phyloP scores from a whole-genome alignment of 2,888 invertebrate species.

The Pristionchus fissidentatus region DNA sequence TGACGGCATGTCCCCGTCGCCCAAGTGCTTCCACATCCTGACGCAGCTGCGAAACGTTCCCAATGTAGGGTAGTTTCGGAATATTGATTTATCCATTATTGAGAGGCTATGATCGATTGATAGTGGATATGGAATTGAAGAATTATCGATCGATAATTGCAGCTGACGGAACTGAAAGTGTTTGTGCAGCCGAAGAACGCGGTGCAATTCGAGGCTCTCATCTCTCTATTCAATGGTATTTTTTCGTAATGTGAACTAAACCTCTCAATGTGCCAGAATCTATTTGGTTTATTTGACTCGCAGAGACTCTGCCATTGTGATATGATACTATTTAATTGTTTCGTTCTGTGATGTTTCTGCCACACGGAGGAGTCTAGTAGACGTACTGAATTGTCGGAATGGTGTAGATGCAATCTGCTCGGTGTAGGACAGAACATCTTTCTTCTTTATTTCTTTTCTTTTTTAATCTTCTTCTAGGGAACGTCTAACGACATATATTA shows the following conservation, averaged over 20 bases:
- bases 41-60: neutral
- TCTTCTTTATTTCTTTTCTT: no score
- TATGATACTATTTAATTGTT: no score
- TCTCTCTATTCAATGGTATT: neutral
- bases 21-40: constrained; percentile 13
- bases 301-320: neutral
- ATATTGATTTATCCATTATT: neutral
- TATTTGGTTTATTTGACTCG: neutral
- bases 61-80: neutral
- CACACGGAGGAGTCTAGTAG: no score
- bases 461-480: no score
- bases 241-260: neutral
- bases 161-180: constrained; percentile 15
- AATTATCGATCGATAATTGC: neutral
- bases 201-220: neutral
- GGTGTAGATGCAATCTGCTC: no score
- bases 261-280: neutral
- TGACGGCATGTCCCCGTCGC: neutral
- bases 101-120: neutral
- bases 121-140: neutral
- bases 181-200: constrained; percentile 9
- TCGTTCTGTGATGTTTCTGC: no score
- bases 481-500: no score
- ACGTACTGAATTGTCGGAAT: no score
- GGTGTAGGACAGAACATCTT: no score